Base-by-base conservation (phyloP, 2,888 invertebrate genomes). In the Calliopum simillimum region DNA sequence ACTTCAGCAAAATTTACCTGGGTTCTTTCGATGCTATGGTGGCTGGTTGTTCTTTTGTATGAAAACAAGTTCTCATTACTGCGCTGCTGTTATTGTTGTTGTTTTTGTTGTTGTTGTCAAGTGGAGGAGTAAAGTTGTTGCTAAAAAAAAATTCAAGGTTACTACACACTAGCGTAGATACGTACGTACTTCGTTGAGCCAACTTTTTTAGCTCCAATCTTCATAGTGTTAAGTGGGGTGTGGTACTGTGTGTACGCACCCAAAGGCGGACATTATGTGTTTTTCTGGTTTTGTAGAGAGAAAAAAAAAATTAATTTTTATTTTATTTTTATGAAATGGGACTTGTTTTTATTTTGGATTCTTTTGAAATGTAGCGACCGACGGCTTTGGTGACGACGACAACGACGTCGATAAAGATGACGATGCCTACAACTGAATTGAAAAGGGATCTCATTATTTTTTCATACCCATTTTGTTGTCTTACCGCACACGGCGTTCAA, bases 101-200 rank as follows among this genome's bases (percentile, higher is more conserved):
- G 55, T 21, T 61, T n/a, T 61, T 62, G 44, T 58, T 68, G 65
- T 64, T 69, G 72, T 71, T 72, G 74, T 73, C 73, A 71, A 72
- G 73, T 73, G 74, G 73, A 75, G 73, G 75, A 75, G 75, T 75
- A 70, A 61, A 68, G 49, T 58, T 59, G 61, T 46, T 71, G 69
- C 67, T 71, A 59, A 73, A n/a, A n/a, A n/a, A n/a, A n/a, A 74
- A 71, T 72, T 75, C 75, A 75, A 75, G 75, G 75, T 75, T 74
- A 72, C 46, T 74, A 72, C 46, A 51, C 66, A 64, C 68, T 69
- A 55, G 49, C 33, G 51, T 56, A 25, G n/a, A n/a, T n/a, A n/a
- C n/a, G n/a, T n/a, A n/a, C n/a, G n/a, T n/a, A n/a, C n/a, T 58
- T 58, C 64, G 11, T 43, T 23, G 49, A 55, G 55, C 53, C 61